Base-by-base conservation (phyloP, 2,113 vertebrate genomes). In the Pavo muticus region DNA sequence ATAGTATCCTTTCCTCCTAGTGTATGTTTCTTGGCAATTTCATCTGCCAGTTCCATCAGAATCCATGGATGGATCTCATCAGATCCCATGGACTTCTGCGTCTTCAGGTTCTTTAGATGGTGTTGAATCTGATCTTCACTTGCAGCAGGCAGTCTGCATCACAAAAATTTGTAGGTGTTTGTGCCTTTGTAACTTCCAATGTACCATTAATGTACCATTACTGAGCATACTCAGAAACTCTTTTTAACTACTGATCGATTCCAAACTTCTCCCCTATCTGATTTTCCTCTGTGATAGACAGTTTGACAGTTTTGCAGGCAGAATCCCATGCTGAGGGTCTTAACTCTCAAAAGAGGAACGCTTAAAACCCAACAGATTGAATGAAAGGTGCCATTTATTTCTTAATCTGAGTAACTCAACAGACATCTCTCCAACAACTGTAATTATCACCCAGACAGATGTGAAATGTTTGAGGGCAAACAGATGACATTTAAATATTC, bases 391-490 rank as follows among this genome's bases (percentile, higher is more conserved):
- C 37, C 70, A 63, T 72, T 77, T 95, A 94, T 45, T 87, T 94
- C 87, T 94, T 84, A 67, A 93, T 94, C 74, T 88, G 84, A 91
- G 87, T 96, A 57, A 85, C 94, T 96, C 91, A 91, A 64, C 83
- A 94, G 32, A 70, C 77, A 74, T 82, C 56, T 92, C 89, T 97
- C 91, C 88, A 87, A 74, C 8, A 91, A 42, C 32, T 91, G 16
- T 78, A 90, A 92, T 78, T 83, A 67, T 87, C 73, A 77, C 10
- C 75, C 50, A 74, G 91, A 65, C 48, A 82, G 60, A 77, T 67
- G 32, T 95, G 68, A 94, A 81, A 95, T 68, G n/a, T 65, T 63
- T 87, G 52, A 57, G 74, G 84, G 92, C 42, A 79, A 65, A 79
- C 80, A 86, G 84, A 2, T 80, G 56, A 60, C 24, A 83, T 69